Base-by-base conservation (phyloP, 2,797 vertebrate species). In the Novumbra hubbsi region DNA sequence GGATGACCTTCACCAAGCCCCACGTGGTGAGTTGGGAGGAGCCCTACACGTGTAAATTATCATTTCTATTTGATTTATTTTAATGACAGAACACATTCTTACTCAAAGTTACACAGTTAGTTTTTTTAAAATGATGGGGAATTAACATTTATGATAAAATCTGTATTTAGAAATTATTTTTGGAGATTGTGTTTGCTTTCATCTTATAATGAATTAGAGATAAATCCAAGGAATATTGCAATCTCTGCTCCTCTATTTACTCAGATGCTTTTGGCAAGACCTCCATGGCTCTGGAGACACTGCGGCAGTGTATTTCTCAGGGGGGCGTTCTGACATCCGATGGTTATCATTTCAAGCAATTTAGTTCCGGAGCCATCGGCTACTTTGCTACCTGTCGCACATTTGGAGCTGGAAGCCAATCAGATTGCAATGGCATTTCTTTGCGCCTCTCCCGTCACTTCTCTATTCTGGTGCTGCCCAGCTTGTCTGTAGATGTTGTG, bases 401-500 rank as follows among this genome's bases (percentile, higher is more conserved):
- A 21, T 87, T 87, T n/a, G 86, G 81, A 63, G 45, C 75, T 6
- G 89, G 80, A 7, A 75, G 60, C 75, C n/a, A 14, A 27, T 60
- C 55, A 24, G 55, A 60, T 64, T 69, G 14, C 21, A 48, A 27
- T 48, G 81, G 72, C 0, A 78, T 96, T 57, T 94, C 91, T 48
- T 81, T 92, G 28, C 92, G 95, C 17, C 92, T 97, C 21, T 89
- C 80, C 24, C 90, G 94, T 16, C 92, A 95, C 7, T 96, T 96
- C 83, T 94, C 92, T 0, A 78, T 92, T 14, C 86, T 98, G 48
- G 90, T 91, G 49, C 86, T 97, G 14, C 92, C 92, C 0, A 78
- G 69, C 0, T 19, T 92, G 57, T 91, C 88, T 24, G 24, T 70
- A 62, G 93, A 94, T 0, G 71, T 84, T 3, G 73, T 97, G 49